Base-by-base conservation (phyloP, 2,888 invertebrate species). In the Hirtodrosophila cameraria region DNA sequence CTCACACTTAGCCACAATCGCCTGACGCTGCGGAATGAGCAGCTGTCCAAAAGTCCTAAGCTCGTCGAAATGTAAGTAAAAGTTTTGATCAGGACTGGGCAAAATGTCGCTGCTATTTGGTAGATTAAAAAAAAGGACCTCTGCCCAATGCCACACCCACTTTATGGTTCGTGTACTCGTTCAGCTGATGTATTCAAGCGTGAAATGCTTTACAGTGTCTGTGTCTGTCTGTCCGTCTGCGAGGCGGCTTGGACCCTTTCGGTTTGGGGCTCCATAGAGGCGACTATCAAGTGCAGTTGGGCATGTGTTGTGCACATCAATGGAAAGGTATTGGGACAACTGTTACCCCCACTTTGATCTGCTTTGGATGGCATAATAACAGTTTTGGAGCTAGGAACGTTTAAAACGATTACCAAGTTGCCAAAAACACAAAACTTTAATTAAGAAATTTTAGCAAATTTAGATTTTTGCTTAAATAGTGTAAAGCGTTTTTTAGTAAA, bases 1-100 rank as follows among this genome's bases (percentile, higher is more conserved):
- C 83, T 93, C 82, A 89, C 92, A 69, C 79, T 93, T 41, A 91
- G 91, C 9, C 79, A 90, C 27, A 93, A 93, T 89, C 85, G 86
- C 8, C 79, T 93, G 30, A 92, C 91, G 2, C 83, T 92, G 46
- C 86, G 88, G 28, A 89, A 89, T 23, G 89, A 92, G 39, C 85
- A 72, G 31, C 91, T 93, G 75, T 92, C 93, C 6, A 77, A 86
- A 63, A 86, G 93, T 66, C 90, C 90, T 6, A 88, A 83, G 18
- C 82, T 93, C 8, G 83, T 71, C 48, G 92, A 92, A 75, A 81
- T 93, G 93, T 93, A 89, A 92, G 92, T 90, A 70, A 57, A 60
- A 12, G 35, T 28, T 46, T 48, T 9, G 11, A 8, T 16, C 33
- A 9, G n/a, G 45, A 25, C 13, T 33, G 48, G 33, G 48, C 45